Evolutionary conservation across 2,113 vertebrate species (phyloP).

Genomic region (Bambusicola thoracicus): DNA sequence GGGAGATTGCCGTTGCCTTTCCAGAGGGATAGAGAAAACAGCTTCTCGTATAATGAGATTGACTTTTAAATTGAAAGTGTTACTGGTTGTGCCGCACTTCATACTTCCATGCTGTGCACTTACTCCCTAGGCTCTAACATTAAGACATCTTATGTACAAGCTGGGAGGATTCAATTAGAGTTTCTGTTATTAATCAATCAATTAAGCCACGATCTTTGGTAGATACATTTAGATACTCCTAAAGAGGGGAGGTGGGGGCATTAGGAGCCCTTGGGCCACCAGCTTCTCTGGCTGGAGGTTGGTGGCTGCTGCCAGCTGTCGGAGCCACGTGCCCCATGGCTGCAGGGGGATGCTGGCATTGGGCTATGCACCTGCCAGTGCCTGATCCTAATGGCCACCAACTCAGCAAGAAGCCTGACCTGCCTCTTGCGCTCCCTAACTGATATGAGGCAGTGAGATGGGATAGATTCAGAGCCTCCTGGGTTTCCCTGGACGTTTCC

Average conservation of each 20-base stretch:
- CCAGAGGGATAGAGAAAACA: conserved; percentile 69
- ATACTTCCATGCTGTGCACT: conserved; percentile 72
- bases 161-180: conserved; percentile 80
- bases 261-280: accelerated
- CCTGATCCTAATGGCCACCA: neutral
- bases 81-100: conserved; percentile 61
- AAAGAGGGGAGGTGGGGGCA: conserved; percentile 64
- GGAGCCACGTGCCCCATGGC: accelerated
- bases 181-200: conserved; percentile 83
- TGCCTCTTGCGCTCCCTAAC: neutral
- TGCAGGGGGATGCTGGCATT: neutral
- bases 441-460: neutral
- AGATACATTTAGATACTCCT: conserved; percentile 73
- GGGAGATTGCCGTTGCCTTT: conserved; percentile 63
- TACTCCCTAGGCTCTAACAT: conserved; percentile 81
- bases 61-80: conserved; percentile 79
- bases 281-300: neutral
- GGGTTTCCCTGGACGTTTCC: neutral
- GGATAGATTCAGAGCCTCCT: neutral
- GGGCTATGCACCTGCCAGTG: neutral
- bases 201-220: conserved; percentile 74
- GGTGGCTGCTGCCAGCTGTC: accelerated
- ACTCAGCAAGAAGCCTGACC: neutral
- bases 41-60: conserved; percentile 78
- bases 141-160: conserved; percentile 75